Base-by-base conservation (phyloP, 1,140 invertebrate genomes). In the Lepidurus arcticus region DNA sequence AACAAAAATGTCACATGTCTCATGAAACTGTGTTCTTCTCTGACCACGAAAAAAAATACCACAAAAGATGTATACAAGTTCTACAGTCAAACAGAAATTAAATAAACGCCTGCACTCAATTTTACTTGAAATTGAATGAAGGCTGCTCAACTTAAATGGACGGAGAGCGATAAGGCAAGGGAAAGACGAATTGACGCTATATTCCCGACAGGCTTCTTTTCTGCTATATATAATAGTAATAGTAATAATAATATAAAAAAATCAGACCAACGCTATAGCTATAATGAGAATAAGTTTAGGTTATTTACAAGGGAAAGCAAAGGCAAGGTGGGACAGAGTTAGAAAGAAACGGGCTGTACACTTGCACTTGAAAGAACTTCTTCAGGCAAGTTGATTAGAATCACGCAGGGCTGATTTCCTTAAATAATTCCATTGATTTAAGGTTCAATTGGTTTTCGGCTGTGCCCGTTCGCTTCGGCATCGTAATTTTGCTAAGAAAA, bases 311-410 rank as follows among this genome's bases (percentile, higher is more conserved):
- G 53, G 53, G n/a, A 65, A 65, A 65, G 53, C 9, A 21, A 65
- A 65, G 53, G 21, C 13, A 65, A 65, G 13, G 8, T 1, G 53
- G 53, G 53, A 65, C 16, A 65, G 53, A 65, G 53, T 65, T 65
- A 65, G 21, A 21, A 65, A 9, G 21, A 65, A 21, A 65, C 6
- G 21, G 53, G 53, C 53, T 65, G 53, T 65, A 65, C 53, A 65
- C 53, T 65, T 65, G 53, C 53, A 65, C 53, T 65, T 65, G n/a
- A 10, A 65, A 21, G 21, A 65, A n/a, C 16, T 65, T 65, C 53
- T 65, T 65, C 53, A 65, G 53, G 53, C 53, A 65, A 65, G 53
- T 65, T 65, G 53, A 65, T 65, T 65, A 65, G 53, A 65, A 65
- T 65, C 53, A 65, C 53, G 53, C 53, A 65, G 53, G 53, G 53